These are phyloP conservation scores for Umimayanthus kanabou DNA, from an alignment of 92 coral and sea anemone genomes.

Conservation along the genomic window DNA sequence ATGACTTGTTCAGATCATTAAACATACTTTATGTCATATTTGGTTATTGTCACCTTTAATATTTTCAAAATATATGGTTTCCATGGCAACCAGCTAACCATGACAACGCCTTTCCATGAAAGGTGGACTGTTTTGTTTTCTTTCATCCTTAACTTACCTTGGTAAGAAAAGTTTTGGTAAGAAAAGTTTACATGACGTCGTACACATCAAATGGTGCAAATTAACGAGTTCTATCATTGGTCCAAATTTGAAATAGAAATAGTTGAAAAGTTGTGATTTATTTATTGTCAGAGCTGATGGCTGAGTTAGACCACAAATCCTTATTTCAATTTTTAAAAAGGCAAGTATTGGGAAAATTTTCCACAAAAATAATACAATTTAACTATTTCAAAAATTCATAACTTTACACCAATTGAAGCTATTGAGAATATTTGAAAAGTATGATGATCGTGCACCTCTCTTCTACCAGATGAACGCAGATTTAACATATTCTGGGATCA, in stretches of 20 bases:
- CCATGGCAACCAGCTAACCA: too few relatives aligned
- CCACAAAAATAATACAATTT: constrained; percentile 31
- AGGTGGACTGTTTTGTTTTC: too few relatives aligned
- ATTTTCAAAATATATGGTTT: too few relatives aligned
- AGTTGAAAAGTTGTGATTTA: constrained; percentile 26
- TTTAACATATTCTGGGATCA: neutral
- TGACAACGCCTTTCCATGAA: too few relatives aligned
- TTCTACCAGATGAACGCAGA: neutral
- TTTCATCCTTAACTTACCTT: neutral
- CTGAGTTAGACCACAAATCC: constrained; percentile 27
- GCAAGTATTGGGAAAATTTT: constrained; percentile 34
- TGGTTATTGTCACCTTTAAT: too few relatives aligned
- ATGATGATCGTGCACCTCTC: constrained; percentile 23
- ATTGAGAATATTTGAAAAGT: constrained; percentile 29
- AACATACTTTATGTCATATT: too few relatives aligned
- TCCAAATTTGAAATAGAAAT: constrained; percentile 20
- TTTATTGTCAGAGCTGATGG: constrained; percentile 26
- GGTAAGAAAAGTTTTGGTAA: neutral
- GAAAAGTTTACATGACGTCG: too few relatives aligned
- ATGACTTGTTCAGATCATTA: too few relatives aligned
- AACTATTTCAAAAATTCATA: constrained; percentile 23
- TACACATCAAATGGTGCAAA: constrained; percentile 1
- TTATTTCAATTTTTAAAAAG: constrained; percentile 7
- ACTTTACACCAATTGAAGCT: constrained; percentile 23
- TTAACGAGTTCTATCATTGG: constrained; percentile 4